Conservation (phyloP, 2,113 vertebrate genomes). For the Sterrhoptilus dennistouni region DNA sequence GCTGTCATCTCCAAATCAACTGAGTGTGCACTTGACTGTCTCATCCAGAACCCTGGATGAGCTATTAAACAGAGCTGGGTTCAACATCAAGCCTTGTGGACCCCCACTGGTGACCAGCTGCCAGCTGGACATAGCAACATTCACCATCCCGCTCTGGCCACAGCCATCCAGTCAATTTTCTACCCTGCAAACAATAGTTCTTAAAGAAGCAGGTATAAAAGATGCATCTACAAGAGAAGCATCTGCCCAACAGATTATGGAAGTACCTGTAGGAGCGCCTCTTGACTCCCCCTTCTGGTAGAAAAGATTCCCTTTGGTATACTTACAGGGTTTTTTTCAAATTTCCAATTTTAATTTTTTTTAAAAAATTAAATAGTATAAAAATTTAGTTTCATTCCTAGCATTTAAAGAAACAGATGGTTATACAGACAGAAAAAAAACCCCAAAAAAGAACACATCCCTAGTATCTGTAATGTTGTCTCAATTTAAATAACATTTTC, state of each 20-base stretch:
- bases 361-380: neutral
- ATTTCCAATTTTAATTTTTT: neutral
- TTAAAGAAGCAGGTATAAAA: neutral
- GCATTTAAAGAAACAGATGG: neutral
- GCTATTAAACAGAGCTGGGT: neutral
- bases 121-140: too few species aligned
- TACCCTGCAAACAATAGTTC: neutral
- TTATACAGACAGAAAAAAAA: neutral
- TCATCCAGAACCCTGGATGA: neutral
- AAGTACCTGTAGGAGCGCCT: accelerated
- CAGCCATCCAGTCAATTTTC: neutral
- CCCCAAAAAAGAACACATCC: neutral
- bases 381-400: neutral
- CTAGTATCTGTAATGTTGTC: neutral
- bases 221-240: neutral
- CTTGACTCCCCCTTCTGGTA: accelerated
- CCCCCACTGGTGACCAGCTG: accelerated
- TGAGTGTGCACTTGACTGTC: accelerated
- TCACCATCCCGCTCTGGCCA: neutral
- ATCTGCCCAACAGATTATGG: neutral
- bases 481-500: neutral
- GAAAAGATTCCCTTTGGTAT: neutral
- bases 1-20: neutral
- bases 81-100: accelerated
- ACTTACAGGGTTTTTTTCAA: neutral